Conservation (phyloP, 2,797 vertebrate genomes). For the Parotocinclus haroldoi region DNA sequence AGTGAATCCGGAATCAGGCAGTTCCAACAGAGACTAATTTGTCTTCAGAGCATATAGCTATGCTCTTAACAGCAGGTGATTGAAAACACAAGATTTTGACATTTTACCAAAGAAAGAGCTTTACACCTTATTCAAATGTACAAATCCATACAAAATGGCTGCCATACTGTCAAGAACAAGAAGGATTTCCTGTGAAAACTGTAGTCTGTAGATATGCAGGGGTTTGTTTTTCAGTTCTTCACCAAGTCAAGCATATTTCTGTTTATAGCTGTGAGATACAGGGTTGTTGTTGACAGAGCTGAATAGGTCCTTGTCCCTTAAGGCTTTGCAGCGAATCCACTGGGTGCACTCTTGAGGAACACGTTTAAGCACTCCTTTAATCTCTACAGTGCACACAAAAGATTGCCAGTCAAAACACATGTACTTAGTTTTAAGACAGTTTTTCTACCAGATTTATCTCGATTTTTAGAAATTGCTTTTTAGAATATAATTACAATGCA, state of each 20-base stretch:
- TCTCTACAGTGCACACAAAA: conserved; percentile 8
- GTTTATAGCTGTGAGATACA: conserved; percentile 8
- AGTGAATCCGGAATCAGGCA: conserved; percentile 27
- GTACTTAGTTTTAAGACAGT: not conserved
- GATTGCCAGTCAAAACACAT: conserved; percentile 1
- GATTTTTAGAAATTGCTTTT: conserved; percentile 4
- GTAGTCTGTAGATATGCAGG: conserved; percentile 33
- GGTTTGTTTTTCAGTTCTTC: not conserved
- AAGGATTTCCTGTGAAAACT: conserved; percentile 52
- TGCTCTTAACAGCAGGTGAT: conserved; percentile 43
- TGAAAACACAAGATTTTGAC: conserved; percentile 43
- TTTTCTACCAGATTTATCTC: not conserved
- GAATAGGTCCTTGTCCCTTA: conserved; percentile 5
- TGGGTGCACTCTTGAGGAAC: not conserved
- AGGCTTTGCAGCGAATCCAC: conserved; percentile 5
- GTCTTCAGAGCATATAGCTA: conserved; percentile 47
- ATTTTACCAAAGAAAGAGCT: conserved; percentile 22
- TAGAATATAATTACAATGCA: not conserved
- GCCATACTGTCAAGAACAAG: conserved; percentile 33
- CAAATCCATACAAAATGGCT: conserved; percentile 38
- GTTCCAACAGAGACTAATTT: conserved; percentile 41
- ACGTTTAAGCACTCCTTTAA: conserved; percentile 13
- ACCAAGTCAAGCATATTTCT: not conserved
- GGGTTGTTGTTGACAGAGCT: conserved; percentile 16
- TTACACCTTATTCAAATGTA: conserved; percentile 21